Evolutionary conservation across 2,113 vertebrate genomes (phyloP), one percentile per base, ranked within the genome.

Genomic region (Callaeas wilsoni): DNA sequence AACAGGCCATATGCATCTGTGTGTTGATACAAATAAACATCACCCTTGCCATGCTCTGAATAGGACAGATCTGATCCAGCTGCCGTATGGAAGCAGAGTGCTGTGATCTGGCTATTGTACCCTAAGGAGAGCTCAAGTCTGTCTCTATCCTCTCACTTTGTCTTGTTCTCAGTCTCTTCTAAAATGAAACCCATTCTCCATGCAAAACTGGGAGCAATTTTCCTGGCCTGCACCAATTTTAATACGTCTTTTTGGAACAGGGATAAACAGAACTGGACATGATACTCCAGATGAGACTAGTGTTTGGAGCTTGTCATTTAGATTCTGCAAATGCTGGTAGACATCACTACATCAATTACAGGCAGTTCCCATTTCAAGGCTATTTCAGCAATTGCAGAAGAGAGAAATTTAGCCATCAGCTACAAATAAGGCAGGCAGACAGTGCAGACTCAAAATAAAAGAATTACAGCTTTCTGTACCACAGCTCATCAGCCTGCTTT

Each of bases 301-400:
- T 63, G 80, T 92, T 94, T 71, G 25, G 64, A 94, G 92, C 56
- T 71, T 73, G 90, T 93, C 56, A 68, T 87, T 95, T 90, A 84
- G 85, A 68, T 93, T 90, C 71, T 89, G 57, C 73, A 96, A 94
- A 95, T 94, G 82, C 62, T 90, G n/a, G 46, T 91, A 77, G 94
- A 94, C 90, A 87, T 69, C 78, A 47, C 81, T 90, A 52, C 89
- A 90, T 70, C 81, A 87, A 53, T 91, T 81, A 81, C 60, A 75
- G 56, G 76, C 94, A 68, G 64, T 65, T 95, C 76, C 69, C 60
- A 87, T 94, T 95, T 96, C 86, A 84, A 90, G 76, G 69, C 94
- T 93, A 44, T 93, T 95, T 90, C 88, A 95, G 83, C 76, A 84
- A 87, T 81, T 88, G 83, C 84, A 75, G 82, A 76, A 92, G 93